A percentile compares a stretch with the other conserved stretches of the same genome.
Evolutionary conservation across 1,140 invertebrate genomes (phyloP).

Genomic region (Halictus rubicundus): DNA sequence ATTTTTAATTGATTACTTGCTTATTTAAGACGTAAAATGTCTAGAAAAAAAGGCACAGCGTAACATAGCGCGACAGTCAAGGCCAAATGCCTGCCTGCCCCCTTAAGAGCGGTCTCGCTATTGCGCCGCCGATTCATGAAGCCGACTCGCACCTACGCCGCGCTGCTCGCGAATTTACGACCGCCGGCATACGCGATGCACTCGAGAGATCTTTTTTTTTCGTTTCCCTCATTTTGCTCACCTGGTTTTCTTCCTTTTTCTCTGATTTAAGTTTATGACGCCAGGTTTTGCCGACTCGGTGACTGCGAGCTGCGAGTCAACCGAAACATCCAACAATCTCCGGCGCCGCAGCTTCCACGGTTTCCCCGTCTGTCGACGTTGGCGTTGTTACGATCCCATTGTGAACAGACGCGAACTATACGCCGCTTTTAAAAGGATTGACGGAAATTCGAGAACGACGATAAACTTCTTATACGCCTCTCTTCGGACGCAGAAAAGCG

Average conservation of each 20-base stretch:
- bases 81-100: too few species aligned
- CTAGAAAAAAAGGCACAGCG: too few species aligned
- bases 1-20: too few species aligned
- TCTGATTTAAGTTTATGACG: conserved; percentile 45
- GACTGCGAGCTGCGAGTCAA: conserved; percentile 41
- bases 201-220: neutral
- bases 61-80: too few species aligned
- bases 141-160: neutral
- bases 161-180: conserved; percentile 38
- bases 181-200: conserved; percentile 45
- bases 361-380: too few species aligned
- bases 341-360: neutral
- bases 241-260: neutral
- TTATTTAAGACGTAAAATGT: too few species aligned
- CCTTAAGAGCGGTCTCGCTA: conserved; percentile 51
- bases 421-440: neutral
- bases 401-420: neutral
- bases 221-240: neutral
- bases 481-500: too few species aligned
- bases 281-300: conserved; percentile 28
- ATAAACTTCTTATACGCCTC: neutral
- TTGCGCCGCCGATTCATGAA: conserved; percentile 44
- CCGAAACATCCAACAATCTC: conserved; percentile 25
- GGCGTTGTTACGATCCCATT: neutral
- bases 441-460: neutral